A percentile compares a stretch with the other conserved stretches of the same genome.
Evolutionary conservation across 2,888 invertebrate genomes (phyloP).

Genomic region (Scrobipalpa costella): DNA sequence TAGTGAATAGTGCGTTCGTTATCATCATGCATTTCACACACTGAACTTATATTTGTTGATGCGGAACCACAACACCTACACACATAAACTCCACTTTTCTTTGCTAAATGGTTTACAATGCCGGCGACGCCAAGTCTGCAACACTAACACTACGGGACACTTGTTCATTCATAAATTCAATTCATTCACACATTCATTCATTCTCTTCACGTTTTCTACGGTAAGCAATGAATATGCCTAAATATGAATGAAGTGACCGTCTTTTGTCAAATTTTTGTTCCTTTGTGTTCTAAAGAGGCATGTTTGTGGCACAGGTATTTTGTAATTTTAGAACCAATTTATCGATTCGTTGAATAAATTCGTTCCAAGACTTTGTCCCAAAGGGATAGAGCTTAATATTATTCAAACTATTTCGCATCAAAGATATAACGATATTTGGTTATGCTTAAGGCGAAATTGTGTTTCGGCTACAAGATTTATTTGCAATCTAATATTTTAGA

Average conservation of each 20-base stretch:
- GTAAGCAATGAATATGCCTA: conserved; percentile 35
- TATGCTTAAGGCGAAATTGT: conserved; percentile 32
- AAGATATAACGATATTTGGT: background rate
- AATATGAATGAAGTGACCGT: conserved; percentile 56
- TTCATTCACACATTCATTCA: conserved; percentile 58
- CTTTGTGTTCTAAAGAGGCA: conserved; percentile 44
- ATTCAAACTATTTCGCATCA: background rate
- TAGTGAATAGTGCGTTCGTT: no score
- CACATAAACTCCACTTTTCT: background rate
- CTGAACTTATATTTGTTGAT: background rate
- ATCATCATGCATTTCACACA: no score
- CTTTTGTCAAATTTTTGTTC: conserved; percentile 44
- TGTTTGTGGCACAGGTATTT: conserved; percentile 51
- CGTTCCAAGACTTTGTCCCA: background rate
- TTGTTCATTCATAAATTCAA: conserved; percentile 40
- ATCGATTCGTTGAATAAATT: background rate
- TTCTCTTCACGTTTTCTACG: conserved; percentile 63
- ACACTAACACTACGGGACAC: conserved; percentile 58
- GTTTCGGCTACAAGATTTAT: conserved; percentile 34
- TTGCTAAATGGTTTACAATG: conserved; percentile 44
- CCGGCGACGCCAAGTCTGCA: conserved; percentile 61
- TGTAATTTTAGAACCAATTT: conserved; percentile 32
- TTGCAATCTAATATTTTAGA: conserved; percentile 39
- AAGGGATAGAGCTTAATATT: background rate
- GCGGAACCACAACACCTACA: background rate